A percentile compares a stretch with the other conserved stretches of the same genome.
Conservation (phyloP, 2,797 vertebrate species). For the Calcarius lapponicus region DNA sequence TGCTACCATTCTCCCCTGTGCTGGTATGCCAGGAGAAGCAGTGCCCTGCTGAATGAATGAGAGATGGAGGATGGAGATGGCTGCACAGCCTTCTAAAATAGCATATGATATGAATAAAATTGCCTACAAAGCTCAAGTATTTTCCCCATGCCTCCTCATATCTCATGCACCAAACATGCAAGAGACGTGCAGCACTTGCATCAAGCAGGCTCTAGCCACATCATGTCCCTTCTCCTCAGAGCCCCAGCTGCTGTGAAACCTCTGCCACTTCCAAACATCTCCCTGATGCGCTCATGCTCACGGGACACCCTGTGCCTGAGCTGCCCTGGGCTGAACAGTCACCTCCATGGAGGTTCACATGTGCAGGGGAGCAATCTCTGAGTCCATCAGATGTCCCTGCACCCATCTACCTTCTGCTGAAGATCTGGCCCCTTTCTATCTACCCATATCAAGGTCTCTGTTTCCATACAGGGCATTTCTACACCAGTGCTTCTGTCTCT, state of each 20-base stretch:
- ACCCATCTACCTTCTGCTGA: background rate
- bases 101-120: background rate
- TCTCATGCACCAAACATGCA: background rate
- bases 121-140: background rate
- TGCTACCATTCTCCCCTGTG: background rate
- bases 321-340: background rate
- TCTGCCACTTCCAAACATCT: background rate
- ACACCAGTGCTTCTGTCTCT: background rate
- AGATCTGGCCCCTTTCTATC: background rate
- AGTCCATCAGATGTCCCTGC: background rate
- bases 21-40: background rate
- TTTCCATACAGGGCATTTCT: background rate
- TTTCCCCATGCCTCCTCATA: background rate
- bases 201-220: background rate
- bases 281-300: accelerated
- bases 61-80: background rate
- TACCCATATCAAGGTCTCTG: background rate
- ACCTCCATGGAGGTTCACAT: background rate
- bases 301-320: background rate
- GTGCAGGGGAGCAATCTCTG: background rate
- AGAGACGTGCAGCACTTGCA: accelerated
- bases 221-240: background rate
- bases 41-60: background rate
- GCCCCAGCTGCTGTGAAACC: background rate
- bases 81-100: background rate